A percentile compares a stretch with the other conserved stretches of the same genome.
These are phyloP conservation scores for Trichonephila clavipes DNA, from an alignment of 1,140 invertebrate species.

Conservation along the genomic window DNA sequence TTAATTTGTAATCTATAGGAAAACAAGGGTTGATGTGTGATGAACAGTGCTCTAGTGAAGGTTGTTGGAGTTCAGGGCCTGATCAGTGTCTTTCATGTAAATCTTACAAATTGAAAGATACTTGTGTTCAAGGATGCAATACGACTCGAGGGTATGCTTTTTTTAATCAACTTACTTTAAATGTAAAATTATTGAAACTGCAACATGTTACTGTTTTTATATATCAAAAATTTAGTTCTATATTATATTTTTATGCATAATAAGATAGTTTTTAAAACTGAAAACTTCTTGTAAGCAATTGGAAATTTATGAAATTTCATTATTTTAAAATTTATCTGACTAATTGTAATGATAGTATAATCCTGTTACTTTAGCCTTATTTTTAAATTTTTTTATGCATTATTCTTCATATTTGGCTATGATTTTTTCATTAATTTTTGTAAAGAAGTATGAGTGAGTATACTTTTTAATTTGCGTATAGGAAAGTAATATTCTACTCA, in stretches of 20 bases:
- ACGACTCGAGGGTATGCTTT: conserved; percentile 78
- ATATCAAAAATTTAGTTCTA: not conserved
- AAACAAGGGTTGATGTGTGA: conserved; percentile 86
- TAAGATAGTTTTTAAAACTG: too few species aligned
- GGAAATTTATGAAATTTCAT: too few species aligned
- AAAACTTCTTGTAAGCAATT: too few species aligned
- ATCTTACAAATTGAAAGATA: conserved; percentile 88
- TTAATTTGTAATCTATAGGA: conserved; percentile 25
- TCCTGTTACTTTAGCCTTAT: too few species aligned
- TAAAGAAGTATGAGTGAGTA: too few species aligned
- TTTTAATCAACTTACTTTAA: not conserved
- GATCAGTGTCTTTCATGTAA: conserved; percentile 94
- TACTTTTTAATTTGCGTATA: too few species aligned
- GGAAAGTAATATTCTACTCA: too few species aligned
- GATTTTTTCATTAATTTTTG: too few species aligned
- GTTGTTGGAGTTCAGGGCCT: conserved; percentile 96
- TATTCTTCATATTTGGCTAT: too few species aligned
- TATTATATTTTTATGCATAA: not conserved
- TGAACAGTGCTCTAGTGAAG: conserved; percentile 90
- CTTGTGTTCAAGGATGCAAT: conserved; percentile 90
- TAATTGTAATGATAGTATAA: too few species aligned
- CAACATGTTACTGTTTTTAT: not conserved
- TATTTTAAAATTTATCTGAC: too few species aligned
- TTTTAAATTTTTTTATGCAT: too few species aligned
- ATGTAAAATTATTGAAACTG: not conserved